Evolutionary conservation across 2,888 invertebrate species (phyloP).

Genomic region (Lochmaea crataegi): DNA sequence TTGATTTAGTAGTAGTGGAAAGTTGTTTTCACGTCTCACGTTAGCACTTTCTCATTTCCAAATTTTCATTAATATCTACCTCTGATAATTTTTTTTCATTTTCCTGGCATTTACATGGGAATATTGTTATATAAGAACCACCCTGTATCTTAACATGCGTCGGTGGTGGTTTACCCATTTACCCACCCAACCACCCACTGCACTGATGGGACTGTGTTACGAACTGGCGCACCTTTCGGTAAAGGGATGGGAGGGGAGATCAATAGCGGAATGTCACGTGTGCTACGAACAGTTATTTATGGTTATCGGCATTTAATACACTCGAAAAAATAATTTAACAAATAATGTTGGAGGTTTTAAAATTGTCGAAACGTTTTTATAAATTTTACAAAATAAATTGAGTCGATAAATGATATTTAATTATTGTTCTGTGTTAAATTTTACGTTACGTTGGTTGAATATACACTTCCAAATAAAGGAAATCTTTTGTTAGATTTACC

Average conservation of each 20-base stretch:
- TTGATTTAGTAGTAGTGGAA: no score
- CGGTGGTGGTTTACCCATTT: constrained; percentile 26
- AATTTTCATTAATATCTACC: no score
- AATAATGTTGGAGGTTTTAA: neutral
- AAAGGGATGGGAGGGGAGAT: constrained; percentile 10
- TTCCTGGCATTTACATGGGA: neutral
- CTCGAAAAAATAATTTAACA: constrained; percentile 5
- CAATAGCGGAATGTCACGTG: constrained; percentile 14
- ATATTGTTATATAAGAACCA: neutral
- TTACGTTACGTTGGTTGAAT: neutral
- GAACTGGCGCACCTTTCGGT: constrained; percentile 20
- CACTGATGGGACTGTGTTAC: constrained; percentile 19
- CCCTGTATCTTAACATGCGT: constrained; percentile 15
- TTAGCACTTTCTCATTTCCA: no score
- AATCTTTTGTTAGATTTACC: neutral
- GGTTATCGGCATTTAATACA: neutral
- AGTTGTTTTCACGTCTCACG: no score
- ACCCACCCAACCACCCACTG: constrained; percentile 15
- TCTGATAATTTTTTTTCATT: no score
- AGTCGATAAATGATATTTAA: no score
- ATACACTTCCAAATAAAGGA: neutral
- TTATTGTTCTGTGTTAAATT: no score
- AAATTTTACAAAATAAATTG: no score
- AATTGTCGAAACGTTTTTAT: neutral
- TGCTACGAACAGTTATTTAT: constrained; percentile 16